These are phyloP conservation scores for Melanostigma gelatinosum DNA, from an alignment of 2,113 vertebrate genomes.

Conservation along the genomic window DNA sequence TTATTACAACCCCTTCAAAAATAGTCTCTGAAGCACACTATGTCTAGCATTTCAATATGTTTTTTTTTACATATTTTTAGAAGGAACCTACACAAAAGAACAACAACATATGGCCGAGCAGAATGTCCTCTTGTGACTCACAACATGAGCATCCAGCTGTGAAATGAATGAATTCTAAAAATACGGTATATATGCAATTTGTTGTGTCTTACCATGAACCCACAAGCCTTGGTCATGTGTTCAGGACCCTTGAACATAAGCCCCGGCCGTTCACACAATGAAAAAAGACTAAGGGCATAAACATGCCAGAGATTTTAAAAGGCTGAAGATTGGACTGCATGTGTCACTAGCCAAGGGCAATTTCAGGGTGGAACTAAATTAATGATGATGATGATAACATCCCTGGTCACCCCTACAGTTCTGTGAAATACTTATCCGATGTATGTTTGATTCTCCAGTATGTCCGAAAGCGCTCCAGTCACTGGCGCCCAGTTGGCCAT, in stretches of 20 bases:
- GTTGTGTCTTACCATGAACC: constrained; percentile 27
- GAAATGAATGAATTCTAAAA: constrained; percentile 59
- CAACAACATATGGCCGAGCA: constrained; percentile 50
- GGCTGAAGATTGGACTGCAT: constrained; percentile 50
- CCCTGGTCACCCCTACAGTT: constrained; percentile 43
- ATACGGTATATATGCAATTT: constrained; percentile 18
- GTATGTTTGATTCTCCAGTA: constrained; percentile 59
- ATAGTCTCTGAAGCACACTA: not conserved
- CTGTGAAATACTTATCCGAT: constrained; percentile 60
- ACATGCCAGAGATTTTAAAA: constrained; percentile 58
- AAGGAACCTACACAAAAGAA: constrained; percentile 18
- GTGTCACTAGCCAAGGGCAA: constrained; percentile 59
- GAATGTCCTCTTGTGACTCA: constrained; percentile 47
- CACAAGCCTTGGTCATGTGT: constrained; percentile 16
- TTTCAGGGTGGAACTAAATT: constrained; percentile 62
- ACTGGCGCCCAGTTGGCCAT: constrained; percentile 24
- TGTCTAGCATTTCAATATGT: constrained; percentile 1
- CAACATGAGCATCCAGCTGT: constrained; percentile 51
- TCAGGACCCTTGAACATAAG: constrained; percentile 40
- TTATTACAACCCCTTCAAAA: constrained; percentile 1
- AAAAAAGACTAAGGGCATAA: constrained; percentile 50
- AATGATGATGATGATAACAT: constrained; percentile 71
- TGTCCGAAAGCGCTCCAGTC: constrained; percentile 30
- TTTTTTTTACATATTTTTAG: constrained; percentile 2
- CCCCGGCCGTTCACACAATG: constrained; percentile 6